Evolutionary conservation across 2,888 invertebrate species (phyloP).

Genomic region (Sarcophaga carnaria): DNA sequence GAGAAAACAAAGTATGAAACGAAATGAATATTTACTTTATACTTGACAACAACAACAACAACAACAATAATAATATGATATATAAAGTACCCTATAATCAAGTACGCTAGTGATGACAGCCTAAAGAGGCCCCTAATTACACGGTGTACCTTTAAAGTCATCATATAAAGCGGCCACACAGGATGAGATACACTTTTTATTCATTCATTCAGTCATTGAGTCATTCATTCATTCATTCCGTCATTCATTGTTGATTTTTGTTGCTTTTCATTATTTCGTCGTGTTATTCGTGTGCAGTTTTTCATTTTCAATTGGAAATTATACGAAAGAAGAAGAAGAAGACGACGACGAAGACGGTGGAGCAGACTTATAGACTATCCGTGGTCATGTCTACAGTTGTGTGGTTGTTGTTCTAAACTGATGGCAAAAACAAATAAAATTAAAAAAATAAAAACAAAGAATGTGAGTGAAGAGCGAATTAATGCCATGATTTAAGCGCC

Average conservation of each 20-base stretch:
- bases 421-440: not conserved
- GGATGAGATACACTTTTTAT: constrained; percentile 62
- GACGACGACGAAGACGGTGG: no score
- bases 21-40: constrained; percentile 82
- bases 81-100: constrained; percentile 78
- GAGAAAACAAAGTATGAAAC: constrained; percentile 67
- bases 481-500: constrained; percentile 69
- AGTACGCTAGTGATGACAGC: constrained; percentile 81
- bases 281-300: not conserved
- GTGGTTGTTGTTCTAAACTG: no score
- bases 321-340: not conserved
- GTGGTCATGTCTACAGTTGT: not conserved
- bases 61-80: constrained; percentile 23
- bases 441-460: not conserved
- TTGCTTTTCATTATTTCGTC: not conserved
- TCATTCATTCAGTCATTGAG: not conserved
- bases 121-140: constrained; percentile 82
- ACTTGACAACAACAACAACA: constrained; percentile 73
- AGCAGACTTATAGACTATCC: not conserved
- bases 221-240: not conserved
- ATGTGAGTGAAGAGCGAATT: constrained; percentile 27
- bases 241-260: not conserved
- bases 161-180: constrained; percentile 64
- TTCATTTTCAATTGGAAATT: not conserved
- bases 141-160: constrained; percentile 76